Conservation (phyloP, 2,797 vertebrate species). For the Danio tinwini region DNA sequence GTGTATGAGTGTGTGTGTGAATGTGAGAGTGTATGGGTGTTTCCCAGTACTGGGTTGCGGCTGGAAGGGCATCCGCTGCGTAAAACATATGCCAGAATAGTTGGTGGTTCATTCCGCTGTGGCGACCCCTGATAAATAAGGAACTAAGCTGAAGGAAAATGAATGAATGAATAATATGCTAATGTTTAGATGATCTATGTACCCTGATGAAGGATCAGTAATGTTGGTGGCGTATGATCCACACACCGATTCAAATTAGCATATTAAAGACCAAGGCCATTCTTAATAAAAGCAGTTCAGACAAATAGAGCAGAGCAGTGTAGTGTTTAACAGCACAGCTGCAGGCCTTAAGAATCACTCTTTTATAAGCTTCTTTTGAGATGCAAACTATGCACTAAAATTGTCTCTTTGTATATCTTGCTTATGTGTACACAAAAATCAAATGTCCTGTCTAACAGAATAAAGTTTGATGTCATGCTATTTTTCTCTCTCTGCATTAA, state of each 20-base stretch:
- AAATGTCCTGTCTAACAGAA: neutral
- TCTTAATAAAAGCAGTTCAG: conserved; percentile 6
- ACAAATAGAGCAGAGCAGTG: neutral
- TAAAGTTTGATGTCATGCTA: neutral
- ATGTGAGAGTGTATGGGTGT: too few relatives aligned
- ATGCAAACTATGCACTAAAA: neutral
- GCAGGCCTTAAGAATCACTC: conserved; percentile 23
- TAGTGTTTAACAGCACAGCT: neutral
- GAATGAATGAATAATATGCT: neutral
- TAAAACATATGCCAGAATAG: too few relatives aligned
- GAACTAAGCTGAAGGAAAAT: too few relatives aligned
- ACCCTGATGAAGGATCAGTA: neutral
- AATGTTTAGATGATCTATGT: too few relatives aligned
- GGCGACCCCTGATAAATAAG: too few relatives aligned
- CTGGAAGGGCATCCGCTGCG: too few relatives aligned
- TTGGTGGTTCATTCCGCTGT: too few relatives aligned
- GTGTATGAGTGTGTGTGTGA: too few relatives aligned
- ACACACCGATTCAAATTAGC: neutral
- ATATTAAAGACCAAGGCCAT: neutral
- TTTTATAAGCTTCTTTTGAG: neutral
- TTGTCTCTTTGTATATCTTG: neutral
- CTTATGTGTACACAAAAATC: neutral
- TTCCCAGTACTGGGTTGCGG: too few relatives aligned
- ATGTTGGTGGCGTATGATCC: neutral
- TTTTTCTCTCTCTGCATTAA: conserved; percentile 19